These are phyloP conservation scores for Parambassis ranga DNA, from an alignment of 2,797 vertebrate genomes.

Conservation along the genomic window DNA sequence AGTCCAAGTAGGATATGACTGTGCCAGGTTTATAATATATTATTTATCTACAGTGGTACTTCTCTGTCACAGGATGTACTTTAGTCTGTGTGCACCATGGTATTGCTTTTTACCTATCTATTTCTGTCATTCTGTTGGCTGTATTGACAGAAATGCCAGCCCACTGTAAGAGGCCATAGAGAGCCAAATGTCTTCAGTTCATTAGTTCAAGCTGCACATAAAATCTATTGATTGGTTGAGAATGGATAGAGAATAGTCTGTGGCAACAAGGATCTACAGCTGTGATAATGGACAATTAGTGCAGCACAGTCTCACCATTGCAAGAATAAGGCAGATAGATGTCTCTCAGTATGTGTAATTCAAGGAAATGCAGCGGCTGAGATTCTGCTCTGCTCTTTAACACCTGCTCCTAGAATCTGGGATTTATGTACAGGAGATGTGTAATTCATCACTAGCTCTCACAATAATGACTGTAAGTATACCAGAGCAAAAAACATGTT, in stretches of 20 bases:
- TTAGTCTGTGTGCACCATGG: not conserved
- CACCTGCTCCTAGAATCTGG: not conserved
- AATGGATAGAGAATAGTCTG: slow-evolving; percentile 3
- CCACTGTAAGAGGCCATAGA: not conserved
- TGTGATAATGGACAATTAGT: slow-evolving; percentile 31
- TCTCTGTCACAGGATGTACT: not conserved
- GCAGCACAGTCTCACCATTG: slow-evolving; percentile 27
- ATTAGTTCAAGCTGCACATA: slow-evolving; percentile 26
- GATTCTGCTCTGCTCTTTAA: slow-evolving; percentile 2
- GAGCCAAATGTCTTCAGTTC: slow-evolving; percentile 13
- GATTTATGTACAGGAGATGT: no score
- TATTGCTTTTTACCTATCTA: slow-evolving; percentile 13
- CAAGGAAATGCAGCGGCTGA: not conserved
- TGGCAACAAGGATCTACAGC: not conserved
- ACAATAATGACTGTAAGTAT: not conserved
- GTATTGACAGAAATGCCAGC: slow-evolving; percentile 12
- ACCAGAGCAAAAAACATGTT: no score
- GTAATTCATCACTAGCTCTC: not conserved
- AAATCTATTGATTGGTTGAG: slow-evolving; percentile 29
- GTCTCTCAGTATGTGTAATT: not conserved
- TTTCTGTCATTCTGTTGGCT: slow-evolving; percentile 36
- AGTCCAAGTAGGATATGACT: not conserved
- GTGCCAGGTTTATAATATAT: not conserved
- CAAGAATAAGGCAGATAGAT: not conserved
- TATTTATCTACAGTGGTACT: slow-evolving; percentile 5